A percentile compares a stretch with the other conserved stretches of the same genome.
phyloP scores from a whole-genome alignment of 2,797 vertebrate species.

The Amphiprion clarkii region DNA sequence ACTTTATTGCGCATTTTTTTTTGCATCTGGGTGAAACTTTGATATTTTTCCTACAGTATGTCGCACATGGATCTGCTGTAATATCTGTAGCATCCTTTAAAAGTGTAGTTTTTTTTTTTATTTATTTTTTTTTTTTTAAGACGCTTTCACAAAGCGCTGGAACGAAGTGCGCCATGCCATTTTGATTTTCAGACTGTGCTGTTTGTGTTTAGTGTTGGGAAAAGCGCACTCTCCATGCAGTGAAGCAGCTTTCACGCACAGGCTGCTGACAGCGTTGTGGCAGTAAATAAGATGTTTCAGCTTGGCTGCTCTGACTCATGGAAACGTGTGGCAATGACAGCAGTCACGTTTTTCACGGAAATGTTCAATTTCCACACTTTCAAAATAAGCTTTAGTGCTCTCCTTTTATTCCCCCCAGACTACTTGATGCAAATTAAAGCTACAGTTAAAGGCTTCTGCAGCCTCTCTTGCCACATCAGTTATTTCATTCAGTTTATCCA shows the following conservation, averaged over 20 bases:
- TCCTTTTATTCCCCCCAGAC: neutral
- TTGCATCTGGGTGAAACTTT: neutral
- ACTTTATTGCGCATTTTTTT: neutral
- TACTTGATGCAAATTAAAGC: neutral
- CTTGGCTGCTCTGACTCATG: conserved; percentile 5
- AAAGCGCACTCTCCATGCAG: conserved; percentile 30
- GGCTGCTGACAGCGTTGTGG: conserved; percentile 17
- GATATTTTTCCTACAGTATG: neutral
- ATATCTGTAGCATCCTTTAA: neutral
- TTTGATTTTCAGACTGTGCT: neutral
- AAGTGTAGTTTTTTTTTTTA: neutral
- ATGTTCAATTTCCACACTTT: neutral
- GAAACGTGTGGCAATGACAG: neutral
- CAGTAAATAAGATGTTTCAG: conserved; percentile 46
- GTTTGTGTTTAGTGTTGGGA: conserved; percentile 20
- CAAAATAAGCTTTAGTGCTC: neutral
- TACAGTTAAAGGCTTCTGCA: neutral
- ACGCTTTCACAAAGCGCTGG: neutral
- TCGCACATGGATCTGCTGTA: neutral
- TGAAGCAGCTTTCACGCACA: conserved; percentile 27
- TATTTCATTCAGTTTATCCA: neutral
- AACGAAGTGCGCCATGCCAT: neutral
- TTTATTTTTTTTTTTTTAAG: too few relatives aligned
- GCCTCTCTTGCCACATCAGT: neutral
- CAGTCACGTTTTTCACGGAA: conserved; percentile 3